phyloP scores from a whole-genome alignment of 2,113 vertebrate species.

The Plotosus lineatus region DNA sequence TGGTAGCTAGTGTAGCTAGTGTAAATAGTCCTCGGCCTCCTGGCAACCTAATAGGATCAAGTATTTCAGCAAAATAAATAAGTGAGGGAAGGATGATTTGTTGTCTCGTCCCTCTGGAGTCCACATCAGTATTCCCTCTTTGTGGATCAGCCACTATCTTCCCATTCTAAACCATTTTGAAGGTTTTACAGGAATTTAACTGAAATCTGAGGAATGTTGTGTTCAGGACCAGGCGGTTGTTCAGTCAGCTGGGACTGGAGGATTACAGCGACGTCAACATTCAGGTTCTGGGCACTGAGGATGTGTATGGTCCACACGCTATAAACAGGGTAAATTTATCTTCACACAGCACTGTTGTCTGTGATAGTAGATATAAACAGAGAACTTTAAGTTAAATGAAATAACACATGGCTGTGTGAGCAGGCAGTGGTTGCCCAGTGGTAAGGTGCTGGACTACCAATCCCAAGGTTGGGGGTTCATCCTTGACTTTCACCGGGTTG shows the following conservation, averaged over 20 bases:
- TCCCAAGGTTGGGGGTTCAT: too few species aligned
- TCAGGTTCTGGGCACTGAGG: conserved; percentile 83
- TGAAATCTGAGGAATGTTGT: not conserved
- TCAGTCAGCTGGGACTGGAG: conserved; percentile 75
- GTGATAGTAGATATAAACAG: not conserved
- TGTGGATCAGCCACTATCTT: not conserved
- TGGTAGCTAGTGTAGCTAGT: too few species aligned
- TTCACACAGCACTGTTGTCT: not conserved
- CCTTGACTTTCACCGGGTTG: too few species aligned
- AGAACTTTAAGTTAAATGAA: too few species aligned
- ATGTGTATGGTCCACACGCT: conserved; percentile 79
- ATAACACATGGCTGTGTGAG: too few species aligned
- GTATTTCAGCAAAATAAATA: too few species aligned
- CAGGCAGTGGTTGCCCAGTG: too few species aligned
- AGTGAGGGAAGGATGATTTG: too few species aligned
- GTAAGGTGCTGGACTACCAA: too few species aligned
- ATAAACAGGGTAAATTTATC: conserved; percentile 59
- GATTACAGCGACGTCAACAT: conserved; percentile 82
- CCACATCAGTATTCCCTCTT: not conserved
- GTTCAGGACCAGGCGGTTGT: conserved; percentile 77
- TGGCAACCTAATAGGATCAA: too few species aligned
- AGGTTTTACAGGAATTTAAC: not conserved
- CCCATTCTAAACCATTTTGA: not conserved
- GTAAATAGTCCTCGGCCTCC: too few species aligned
- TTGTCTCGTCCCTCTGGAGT: not conserved